Evolutionary conservation across 2,888 invertebrate species (phyloP).

Genomic region (Frankliniella intonsa): DNA sequence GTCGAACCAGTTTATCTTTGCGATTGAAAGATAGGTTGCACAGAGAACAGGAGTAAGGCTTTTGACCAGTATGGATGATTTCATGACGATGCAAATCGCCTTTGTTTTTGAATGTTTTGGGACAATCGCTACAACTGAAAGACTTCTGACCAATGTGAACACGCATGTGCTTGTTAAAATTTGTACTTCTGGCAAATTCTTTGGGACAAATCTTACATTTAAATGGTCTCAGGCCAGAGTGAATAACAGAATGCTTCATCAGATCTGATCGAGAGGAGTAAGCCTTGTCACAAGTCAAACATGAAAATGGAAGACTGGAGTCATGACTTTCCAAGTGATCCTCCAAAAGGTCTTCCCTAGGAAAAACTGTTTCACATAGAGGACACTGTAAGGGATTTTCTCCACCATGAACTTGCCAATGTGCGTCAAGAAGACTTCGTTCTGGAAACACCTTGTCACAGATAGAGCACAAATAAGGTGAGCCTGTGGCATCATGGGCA

Average conservation of each 20-base stretch:
- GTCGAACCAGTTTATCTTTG: constrained; percentile 61
- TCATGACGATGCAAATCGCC: constrained; percentile 62
- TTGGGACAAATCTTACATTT: constrained; percentile 68
- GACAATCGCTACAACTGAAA: constrained; percentile 58
- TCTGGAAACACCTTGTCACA: constrained; percentile 38
- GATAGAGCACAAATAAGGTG: constrained; percentile 39
- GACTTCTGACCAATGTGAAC: constrained; percentile 39
- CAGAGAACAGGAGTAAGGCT: constrained; percentile 67
- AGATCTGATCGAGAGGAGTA: constrained; percentile 67
- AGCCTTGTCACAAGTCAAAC: constrained; percentile 63
- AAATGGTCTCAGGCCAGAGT: constrained; percentile 66
- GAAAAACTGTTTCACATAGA: constrained; percentile 54
- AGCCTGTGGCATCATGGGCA: constrained; percentile 26
- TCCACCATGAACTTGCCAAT: constrained; percentile 39
- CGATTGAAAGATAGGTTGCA: constrained; percentile 60
- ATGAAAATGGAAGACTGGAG: constrained; percentile 56
- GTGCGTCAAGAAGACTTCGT: constrained; percentile 38
- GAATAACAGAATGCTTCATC: constrained; percentile 58
- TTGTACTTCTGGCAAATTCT: constrained; percentile 61
- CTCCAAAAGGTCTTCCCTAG: constrained; percentile 58
- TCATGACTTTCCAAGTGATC: constrained; percentile 60
- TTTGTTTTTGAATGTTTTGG: constrained; percentile 66
- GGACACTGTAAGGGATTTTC: constrained; percentile 38
- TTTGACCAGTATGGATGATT: constrained; percentile 66
- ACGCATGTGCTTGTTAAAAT: constrained; percentile 39